These are phyloP conservation scores for Tetanocera ferruginea DNA, from an alignment of 2,888 invertebrate genomes.

Conservation along the genomic window DNA sequence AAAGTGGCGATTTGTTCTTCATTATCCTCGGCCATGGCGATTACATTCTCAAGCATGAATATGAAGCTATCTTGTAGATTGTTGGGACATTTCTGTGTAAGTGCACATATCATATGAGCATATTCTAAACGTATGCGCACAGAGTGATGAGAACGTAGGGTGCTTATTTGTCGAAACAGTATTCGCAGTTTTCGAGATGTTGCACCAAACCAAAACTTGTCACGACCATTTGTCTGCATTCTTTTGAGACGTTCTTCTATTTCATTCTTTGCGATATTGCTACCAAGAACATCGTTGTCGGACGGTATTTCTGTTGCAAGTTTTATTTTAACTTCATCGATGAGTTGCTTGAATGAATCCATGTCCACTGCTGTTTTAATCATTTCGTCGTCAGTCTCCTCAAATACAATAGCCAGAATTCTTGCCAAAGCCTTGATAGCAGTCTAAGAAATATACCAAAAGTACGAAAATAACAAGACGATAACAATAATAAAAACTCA, in stretches of 20 bases:
- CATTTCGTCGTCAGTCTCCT: constrained; percentile 61
- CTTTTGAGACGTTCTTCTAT: constrained; percentile 54
- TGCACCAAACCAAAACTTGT: constrained; percentile 68
- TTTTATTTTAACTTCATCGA: constrained; percentile 40
- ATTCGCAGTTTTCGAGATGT: constrained; percentile 62
- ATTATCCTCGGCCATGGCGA: constrained; percentile 79
- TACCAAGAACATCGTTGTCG: constrained; percentile 53
- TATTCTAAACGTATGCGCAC: constrained; percentile 76
- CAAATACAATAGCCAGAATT: constrained; percentile 63
- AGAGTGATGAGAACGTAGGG: constrained; percentile 75
- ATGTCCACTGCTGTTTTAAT: constrained; percentile 53
- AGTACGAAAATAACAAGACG: too few species aligned
- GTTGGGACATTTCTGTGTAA: constrained; percentile 75
- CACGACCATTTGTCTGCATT: constrained; percentile 57
- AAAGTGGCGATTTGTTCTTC: constrained; percentile 71
- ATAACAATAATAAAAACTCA: not conserved
- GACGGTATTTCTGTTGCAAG: not conserved
- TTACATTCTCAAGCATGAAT: constrained; percentile 77
- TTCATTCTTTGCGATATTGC: constrained; percentile 50
- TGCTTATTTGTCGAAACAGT: constrained; percentile 69
- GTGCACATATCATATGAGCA: constrained; percentile 72
- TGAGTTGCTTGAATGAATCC: constrained; percentile 53
- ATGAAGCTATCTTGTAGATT: constrained; percentile 76
- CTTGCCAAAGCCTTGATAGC: constrained; percentile 62
- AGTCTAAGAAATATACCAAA: constrained; percentile 52